A percentile compares a stretch with the other conserved stretches of the same genome.
These are phyloP conservation scores for Chondrosia reniformis DNA, from an alignment of 37 sponge, comb jelly and placozoan species.

Conservation along the genomic window DNA sequence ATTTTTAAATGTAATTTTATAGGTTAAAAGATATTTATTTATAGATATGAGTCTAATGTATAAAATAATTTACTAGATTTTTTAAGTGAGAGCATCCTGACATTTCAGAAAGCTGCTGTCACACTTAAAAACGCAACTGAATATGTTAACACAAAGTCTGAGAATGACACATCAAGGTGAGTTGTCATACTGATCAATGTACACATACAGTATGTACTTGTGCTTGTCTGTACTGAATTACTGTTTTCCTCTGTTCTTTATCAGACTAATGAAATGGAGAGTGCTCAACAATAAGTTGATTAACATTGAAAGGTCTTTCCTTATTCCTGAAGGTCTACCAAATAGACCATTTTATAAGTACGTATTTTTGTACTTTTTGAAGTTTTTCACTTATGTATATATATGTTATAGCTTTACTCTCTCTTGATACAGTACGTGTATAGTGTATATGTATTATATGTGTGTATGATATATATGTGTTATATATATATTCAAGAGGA, in stretches of 20 bases:
- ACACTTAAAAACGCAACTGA: neutral
- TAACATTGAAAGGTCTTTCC: constrained; percentile 83
- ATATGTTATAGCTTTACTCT: no score
- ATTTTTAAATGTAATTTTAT: no score
- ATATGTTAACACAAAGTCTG: neutral
- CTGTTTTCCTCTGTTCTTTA: neutral
- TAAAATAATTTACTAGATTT: no score
- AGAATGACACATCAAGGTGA: neutral
- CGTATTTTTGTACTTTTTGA: no score
- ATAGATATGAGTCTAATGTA: no score
- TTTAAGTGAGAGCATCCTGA: neutral
- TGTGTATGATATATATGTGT: no score
- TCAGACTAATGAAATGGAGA: constrained; percentile 23
- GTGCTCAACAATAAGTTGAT: constrained; percentile 80
- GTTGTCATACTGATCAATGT: neutral
- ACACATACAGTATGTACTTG: neutral
- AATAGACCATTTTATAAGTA: constrained; percentile 73
- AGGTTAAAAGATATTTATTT: no score
- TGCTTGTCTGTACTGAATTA: neutral
- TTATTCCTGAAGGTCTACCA: constrained; percentile 81
- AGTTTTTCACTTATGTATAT: no score
- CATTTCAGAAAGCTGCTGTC: neutral
- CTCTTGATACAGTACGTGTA: no score
- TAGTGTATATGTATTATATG: no score
- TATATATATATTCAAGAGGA: no score